Percentiles rank a stretch among this genome's conserved stretches.
phyloP scores from a whole-genome alignment of 2,113 vertebrate genomes.

The Antennarius striatus region DNA sequence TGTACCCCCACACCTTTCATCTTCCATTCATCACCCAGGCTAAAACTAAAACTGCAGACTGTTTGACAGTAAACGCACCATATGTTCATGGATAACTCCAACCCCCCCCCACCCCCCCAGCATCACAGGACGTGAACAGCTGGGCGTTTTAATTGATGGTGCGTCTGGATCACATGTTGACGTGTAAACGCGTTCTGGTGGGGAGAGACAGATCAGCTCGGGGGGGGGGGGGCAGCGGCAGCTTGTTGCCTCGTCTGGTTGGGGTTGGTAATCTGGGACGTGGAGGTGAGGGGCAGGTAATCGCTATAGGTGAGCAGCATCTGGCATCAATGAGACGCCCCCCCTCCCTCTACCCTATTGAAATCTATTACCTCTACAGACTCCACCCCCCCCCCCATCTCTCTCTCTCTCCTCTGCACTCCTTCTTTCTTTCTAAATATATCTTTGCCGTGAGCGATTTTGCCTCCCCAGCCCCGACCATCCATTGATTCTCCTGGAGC shows the following conservation, averaged over 20 bases:
- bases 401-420: conserved; percentile 2
- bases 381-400: neutral
- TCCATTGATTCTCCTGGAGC: conserved; percentile 56
- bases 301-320: conserved; percentile 48
- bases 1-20: neutral
- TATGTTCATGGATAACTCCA: neutral
- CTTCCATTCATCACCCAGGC: neutral
- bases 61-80: neutral
- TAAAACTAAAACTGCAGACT: neutral
- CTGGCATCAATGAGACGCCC: conserved; percentile 38
- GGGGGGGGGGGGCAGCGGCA: neutral
- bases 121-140: neutral
- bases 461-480: conserved; percentile 18
- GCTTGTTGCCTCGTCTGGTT: conserved; percentile 16
- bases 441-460: conserved; percentile 44
- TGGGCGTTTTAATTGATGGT: conserved; percentile 6
- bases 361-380: conserved; percentile 41
- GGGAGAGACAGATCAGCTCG: no score
- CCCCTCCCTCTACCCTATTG: conserved; percentile 21
- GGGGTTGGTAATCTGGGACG: conserved; percentile 1
- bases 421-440: conserved; percentile 54
- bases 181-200: neutral
- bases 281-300: conserved; percentile 36
- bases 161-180: neutral
- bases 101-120: neutral